phyloP scores from a whole-genome alignment of 2,113 vertebrate species.

The Datnioides undecimradiatus region DNA sequence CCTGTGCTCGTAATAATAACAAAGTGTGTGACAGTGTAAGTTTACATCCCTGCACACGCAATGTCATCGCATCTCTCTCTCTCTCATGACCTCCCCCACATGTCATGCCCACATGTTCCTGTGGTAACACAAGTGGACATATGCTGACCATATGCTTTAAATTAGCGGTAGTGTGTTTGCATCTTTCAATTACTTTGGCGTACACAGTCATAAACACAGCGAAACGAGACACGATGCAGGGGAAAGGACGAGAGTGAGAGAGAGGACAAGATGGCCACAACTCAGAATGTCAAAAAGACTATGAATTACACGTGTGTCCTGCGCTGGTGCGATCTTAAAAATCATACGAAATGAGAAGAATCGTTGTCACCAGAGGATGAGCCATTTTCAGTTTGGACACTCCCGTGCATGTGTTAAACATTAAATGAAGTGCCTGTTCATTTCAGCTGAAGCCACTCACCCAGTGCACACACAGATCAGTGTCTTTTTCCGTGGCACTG shows the following conservation, averaged over 20 bases:
- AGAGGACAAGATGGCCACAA: not conserved
- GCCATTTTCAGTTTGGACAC: constrained; percentile 3
- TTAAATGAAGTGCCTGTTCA: constrained; percentile 37
- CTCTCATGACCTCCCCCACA: constrained; percentile 22
- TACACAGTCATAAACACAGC: not conserved
- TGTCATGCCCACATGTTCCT: constrained; percentile 44
- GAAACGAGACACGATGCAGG: not conserved
- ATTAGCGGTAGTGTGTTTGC: constrained; percentile 1
- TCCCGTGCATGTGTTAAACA: constrained; percentile 35
- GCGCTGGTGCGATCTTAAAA: constrained; percentile 10
- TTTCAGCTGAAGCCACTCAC: constrained; percentile 40
- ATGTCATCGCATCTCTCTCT: constrained; percentile 29
- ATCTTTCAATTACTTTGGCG: not conserved
- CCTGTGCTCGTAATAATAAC: constrained; percentile 27
- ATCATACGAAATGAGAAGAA: constrained; percentile 14
- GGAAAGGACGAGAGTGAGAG: not conserved
- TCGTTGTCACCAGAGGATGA: constrained; percentile 3
- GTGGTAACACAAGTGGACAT: constrained; percentile 32
- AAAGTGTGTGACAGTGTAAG: constrained; percentile 14
- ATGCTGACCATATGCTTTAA: constrained; percentile 33
- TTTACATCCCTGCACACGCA: constrained; percentile 25
- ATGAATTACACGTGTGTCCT: not conserved
- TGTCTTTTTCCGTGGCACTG: constrained; percentile 37
- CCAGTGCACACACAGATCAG: constrained; percentile 27
- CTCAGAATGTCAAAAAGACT: not conserved